A percentile compares a stretch with the other conserved stretches of the same genome.
Evolutionary conservation across 2,113 vertebrate species (phyloP).

Genomic region (Fulica atra): DNA sequence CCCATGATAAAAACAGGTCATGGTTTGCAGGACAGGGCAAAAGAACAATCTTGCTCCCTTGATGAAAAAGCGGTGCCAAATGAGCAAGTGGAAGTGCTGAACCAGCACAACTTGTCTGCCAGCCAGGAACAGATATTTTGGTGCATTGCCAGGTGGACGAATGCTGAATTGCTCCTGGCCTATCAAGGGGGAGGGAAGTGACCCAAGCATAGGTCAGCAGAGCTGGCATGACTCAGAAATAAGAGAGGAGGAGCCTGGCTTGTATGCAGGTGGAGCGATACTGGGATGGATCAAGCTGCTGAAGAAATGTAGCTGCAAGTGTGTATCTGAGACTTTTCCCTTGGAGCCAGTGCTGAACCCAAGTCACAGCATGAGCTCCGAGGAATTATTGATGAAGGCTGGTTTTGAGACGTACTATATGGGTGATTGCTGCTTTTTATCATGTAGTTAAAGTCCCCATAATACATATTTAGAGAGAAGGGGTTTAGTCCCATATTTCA

Average conservation of each 20-base stretch:
- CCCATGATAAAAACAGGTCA: not conserved
- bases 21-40: not conserved
- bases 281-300: not conserved
- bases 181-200: not conserved
- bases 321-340: not conserved
- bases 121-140: conserved; percentile 21
- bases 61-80: conserved; percentile 8
- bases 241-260: not conserved
- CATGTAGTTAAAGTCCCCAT: not conserved
- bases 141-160: conserved; percentile 16
- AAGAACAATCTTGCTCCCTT: not conserved
- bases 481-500: not conserved
- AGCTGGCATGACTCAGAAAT: not conserved
- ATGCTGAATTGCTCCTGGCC: not conserved
- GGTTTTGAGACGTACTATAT: not conserved
- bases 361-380: not conserved
- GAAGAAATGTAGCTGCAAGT: not conserved
- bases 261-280: not conserved
- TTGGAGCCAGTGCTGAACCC: not conserved
- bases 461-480: not conserved
- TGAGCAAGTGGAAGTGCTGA: conserved; percentile 28
- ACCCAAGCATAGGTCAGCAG: not conserved
- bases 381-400: not conserved
- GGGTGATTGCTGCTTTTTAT: not conserved
- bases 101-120: not conserved